These are phyloP conservation scores for Chamaedrilus cognettii DNA, from an alignment of 2,888 invertebrate genomes.

Conservation along the genomic window DNA sequence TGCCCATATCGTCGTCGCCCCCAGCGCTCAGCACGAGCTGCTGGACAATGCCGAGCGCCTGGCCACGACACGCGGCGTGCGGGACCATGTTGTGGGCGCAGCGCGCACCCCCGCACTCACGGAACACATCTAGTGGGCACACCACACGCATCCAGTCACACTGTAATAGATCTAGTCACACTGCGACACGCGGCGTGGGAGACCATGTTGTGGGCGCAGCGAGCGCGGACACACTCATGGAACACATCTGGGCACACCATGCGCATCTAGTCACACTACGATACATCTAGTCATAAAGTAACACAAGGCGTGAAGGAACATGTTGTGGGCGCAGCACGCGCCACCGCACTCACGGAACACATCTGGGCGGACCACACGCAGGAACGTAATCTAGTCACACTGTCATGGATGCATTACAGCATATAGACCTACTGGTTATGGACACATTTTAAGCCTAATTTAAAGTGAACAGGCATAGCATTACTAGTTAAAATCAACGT, in stretches of 20 bases:
- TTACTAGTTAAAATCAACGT: too few species aligned
- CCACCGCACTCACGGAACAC: constrained; percentile 87
- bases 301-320: constrained; percentile 61
- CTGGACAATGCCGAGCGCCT: constrained; percentile 70
- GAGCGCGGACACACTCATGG: constrained; percentile 83
- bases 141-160: too few species aligned
- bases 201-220: constrained; percentile 82
- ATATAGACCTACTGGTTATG: too few species aligned
- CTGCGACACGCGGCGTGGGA: constrained; percentile 62
- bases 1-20: constrained; percentile 96
- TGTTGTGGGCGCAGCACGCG: constrained; percentile 86
- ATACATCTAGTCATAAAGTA: too few species aligned
- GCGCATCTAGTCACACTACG: too few species aligned
- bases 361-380: too few species aligned
- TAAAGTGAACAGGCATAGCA: too few species aligned
- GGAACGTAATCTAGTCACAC: too few species aligned
- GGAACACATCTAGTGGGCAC: constrained; percentile 77
- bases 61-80: constrained; percentile 64
- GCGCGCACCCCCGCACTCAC: constrained; percentile 85
- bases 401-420: too few species aligned
- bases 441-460: too few species aligned
- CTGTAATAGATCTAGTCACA: too few species aligned
- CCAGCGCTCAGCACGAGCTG: constrained; percentile 71
- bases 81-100: constrained; percentile 80
- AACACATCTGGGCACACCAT: constrained; percentile 79